These are phyloP conservation scores for Phocoena phocoena DNA, from an alignment of 2,113 vertebrate genomes.

Conservation along the genomic window DNA sequence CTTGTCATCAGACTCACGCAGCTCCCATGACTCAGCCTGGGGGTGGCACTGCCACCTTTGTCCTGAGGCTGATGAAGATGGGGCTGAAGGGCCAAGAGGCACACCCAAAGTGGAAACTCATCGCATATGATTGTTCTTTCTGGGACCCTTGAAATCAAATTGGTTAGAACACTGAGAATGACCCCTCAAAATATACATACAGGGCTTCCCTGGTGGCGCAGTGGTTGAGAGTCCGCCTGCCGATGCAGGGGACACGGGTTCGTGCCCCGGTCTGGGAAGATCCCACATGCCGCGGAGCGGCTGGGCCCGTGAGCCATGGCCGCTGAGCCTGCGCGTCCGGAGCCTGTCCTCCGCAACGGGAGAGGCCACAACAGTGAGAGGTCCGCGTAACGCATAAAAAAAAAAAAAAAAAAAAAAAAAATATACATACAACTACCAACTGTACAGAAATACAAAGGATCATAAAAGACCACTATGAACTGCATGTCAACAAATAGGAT, in stretches of 20 bases:
- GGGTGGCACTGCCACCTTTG: neutral
- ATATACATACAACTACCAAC: neutral
- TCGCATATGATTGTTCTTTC: neutral
- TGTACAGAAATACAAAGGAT: neutral
- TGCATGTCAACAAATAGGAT: neutral
- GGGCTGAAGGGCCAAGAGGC: neutral
- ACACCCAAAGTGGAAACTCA: fast-evolving
- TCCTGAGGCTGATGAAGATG: neutral
- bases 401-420: too few relatives aligned
- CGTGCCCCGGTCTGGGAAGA: too few relatives aligned
- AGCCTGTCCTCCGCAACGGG: too few relatives aligned
- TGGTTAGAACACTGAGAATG: neutral
- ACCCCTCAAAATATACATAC: neutral
- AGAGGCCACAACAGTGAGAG: too few relatives aligned
- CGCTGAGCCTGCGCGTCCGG: too few relatives aligned
- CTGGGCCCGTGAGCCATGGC: too few relatives aligned
- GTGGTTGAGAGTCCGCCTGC: too few relatives aligned
- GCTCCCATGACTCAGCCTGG: neutral
- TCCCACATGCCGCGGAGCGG: too few relatives aligned
- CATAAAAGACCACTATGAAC: neutral
- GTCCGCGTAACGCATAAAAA: too few relatives aligned
- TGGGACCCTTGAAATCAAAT: neutral
- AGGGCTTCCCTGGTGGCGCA: too few relatives aligned
- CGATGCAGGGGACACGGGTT: too few relatives aligned
- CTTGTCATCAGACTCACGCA: too few relatives aligned